phyloP scores from a whole-genome alignment of 1,140 invertebrate genomes.

The Zelostemma sp. region DNA sequence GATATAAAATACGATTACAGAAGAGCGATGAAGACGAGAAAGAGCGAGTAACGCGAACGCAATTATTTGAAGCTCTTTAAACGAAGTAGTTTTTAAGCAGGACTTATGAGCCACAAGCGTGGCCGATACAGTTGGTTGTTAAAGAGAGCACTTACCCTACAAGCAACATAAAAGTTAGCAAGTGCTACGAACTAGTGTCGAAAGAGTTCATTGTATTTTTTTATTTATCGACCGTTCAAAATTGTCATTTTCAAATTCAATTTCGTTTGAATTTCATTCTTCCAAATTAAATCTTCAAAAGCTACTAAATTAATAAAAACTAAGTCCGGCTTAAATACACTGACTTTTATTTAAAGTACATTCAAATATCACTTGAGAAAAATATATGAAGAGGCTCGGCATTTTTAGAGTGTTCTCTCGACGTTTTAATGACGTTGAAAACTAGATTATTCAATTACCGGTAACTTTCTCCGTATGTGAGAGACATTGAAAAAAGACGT shows the following conservation, averaged over 20 bases:
- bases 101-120: conserved; percentile 48
- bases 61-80: conserved; percentile 34
- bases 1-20: conserved; percentile 12
- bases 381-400: too few relatives aligned
- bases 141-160: conserved; percentile 46
- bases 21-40: conserved; percentile 25
- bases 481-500: neutral
- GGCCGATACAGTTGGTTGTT: conserved; percentile 50
- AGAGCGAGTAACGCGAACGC: conserved; percentile 3
- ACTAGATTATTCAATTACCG: conserved; percentile 4
- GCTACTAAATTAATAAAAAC: too few relatives aligned
- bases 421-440: conserved; percentile 16
- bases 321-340: too few relatives aligned
- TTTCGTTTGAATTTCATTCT: too few relatives aligned
- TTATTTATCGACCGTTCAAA: conserved; percentile 19
- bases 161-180: conserved; percentile 31
- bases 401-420: too few relatives aligned
- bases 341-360: too few relatives aligned
- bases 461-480: neutral
- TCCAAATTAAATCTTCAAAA: too few relatives aligned
- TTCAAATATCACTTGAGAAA: too few relatives aligned
- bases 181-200: conserved; percentile 37
- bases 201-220: conserved; percentile 41
- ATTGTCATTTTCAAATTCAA: too few relatives aligned
- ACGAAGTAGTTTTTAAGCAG: conserved; percentile 40